phyloP scores from a whole-genome alignment of 2,888 invertebrate genomes.

The Xanthia icteritia region DNA sequence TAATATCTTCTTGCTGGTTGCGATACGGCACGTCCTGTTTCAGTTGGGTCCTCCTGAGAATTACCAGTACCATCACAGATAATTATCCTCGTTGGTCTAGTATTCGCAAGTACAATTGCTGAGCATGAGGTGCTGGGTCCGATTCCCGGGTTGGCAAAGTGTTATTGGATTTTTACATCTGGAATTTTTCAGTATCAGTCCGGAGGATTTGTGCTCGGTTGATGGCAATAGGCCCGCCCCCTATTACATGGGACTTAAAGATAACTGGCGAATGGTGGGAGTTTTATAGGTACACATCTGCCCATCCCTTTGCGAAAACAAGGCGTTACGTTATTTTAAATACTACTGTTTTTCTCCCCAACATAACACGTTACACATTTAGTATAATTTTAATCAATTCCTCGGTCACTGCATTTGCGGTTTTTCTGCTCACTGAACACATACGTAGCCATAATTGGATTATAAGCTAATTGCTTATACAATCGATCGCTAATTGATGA shows the following conservation, averaged over 20 bases:
- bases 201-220: not conserved
- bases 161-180: not conserved
- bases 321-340: not conserved
- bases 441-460: conserved; percentile 51
- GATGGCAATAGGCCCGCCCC: not conserved
- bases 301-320: not conserved
- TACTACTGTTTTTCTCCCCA: not conserved
- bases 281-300: not conserved
- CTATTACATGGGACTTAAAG: not conserved
- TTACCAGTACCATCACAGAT: not conserved
- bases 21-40: not conserved
- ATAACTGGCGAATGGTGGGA: not conserved
- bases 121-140: not conserved
- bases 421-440: conserved; percentile 62
- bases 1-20: not conserved
- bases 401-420: conserved; percentile 48
- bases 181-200: not conserved
- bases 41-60: not conserved
- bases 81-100: not conserved
- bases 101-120: not conserved
- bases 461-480: conserved; percentile 60
- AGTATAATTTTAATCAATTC: conserved; percentile 33
- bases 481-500: conserved; percentile 51
- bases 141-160: not conserved
- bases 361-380: conserved; percentile 45